phyloP scores from a whole-genome alignment of 2,113 vertebrate genomes.

The Progne subis region DNA sequence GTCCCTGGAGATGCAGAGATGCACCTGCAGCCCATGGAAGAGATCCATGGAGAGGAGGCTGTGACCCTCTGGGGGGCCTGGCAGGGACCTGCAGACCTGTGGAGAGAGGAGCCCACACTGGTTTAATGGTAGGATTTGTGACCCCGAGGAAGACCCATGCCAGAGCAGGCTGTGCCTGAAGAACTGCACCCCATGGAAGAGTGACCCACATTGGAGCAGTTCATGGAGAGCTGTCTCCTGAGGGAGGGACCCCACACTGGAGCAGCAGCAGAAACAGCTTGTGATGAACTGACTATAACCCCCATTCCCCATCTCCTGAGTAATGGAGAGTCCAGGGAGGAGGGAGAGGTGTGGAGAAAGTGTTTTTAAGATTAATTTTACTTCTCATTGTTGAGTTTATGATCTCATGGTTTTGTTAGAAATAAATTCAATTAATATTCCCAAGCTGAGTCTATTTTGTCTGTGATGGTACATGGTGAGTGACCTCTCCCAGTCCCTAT shows the following conservation, averaged over 20 bases:
- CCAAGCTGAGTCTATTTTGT: neutral
- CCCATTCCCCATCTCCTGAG: neutral
- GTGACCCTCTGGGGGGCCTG: neutral
- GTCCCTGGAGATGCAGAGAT: neutral
- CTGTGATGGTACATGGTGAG: accelerated
- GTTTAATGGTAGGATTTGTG: neutral
- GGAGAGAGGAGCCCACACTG: neutral
- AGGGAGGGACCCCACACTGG: neutral
- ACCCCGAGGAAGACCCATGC: neutral
- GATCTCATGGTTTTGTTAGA: neutral
- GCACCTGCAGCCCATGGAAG: neutral
- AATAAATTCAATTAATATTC: neutral
- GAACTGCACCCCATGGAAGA: neutral
- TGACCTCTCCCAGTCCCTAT: neutral
- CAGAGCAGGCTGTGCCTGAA: neutral
- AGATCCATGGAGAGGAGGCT: neutral
- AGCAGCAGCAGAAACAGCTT: neutral
- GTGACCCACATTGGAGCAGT: neutral
- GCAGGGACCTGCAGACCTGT: neutral
- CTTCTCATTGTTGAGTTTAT: neutral
- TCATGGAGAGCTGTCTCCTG: neutral
- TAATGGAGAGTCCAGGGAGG: neutral
- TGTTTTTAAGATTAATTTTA: neutral
- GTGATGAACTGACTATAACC: neutral
- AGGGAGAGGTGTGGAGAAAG: neutral